A percentile compares a stretch with the other conserved stretches of the same genome.
These are phyloP conservation scores for Synergus japonicus DNA, from an alignment of 2,888 invertebrate genomes.

Conservation along the genomic window DNA sequence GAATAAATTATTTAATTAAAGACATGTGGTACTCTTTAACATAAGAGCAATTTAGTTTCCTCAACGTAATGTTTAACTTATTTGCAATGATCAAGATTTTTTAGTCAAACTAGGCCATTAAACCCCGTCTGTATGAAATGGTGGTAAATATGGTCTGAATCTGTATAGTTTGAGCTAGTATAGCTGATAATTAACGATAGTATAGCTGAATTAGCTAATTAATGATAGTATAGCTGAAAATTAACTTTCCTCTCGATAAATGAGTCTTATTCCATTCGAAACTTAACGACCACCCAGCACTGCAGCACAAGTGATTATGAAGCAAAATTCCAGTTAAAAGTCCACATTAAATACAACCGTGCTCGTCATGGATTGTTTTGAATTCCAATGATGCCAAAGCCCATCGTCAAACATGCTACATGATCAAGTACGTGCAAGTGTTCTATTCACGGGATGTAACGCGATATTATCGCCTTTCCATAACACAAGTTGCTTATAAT, in stretches of 20 bases:
- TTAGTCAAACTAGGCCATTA: no score
- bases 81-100: no score
- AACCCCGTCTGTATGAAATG: no score
- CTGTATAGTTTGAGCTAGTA: no score
- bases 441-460: constrained; percentile 48
- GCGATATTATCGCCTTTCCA: constrained; percentile 43
- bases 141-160: no score
- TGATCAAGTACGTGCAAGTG: constrained; percentile 38
- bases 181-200: no score
- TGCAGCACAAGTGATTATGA: constrained; percentile 7
- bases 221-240: no score
- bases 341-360: constrained; percentile 1
- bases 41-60: no score
- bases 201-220: no score
- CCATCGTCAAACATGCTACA: constrained; percentile 26
- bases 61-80: no score
- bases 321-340: constrained; percentile 17
- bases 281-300: constrained; percentile 4
- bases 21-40: no score
- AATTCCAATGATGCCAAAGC: constrained; percentile 30
- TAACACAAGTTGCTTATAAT: constrained; percentile 46
- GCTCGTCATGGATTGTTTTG: constrained; percentile 34
- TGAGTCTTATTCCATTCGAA: background rate
- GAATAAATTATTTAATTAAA: background rate
- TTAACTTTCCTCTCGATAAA: no score